These are phyloP conservation scores for Varanus salvator DNA, from an alignment of 2,113 vertebrate genomes.

Conservation along the genomic window DNA sequence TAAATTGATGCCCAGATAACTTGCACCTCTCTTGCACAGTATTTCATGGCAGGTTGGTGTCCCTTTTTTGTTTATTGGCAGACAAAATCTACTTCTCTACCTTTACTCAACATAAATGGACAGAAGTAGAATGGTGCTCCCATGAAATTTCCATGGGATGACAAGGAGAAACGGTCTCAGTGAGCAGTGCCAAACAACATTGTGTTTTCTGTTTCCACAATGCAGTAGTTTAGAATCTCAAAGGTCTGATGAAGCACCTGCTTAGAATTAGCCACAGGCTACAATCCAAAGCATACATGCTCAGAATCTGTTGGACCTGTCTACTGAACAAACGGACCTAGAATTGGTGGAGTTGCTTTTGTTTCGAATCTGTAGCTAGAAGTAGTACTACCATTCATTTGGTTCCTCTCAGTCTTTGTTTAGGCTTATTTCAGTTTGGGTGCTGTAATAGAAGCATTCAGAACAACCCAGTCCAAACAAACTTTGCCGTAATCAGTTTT, in stretches of 20 bases:
- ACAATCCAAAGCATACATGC: not conserved
- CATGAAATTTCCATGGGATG: not conserved
- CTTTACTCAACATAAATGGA: no score
- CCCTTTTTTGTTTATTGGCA: not conserved
- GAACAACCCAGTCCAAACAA: conserved; percentile 54
- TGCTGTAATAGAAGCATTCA: conserved; percentile 56
- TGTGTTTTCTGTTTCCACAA: not conserved
- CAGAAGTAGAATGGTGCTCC: not conserved
- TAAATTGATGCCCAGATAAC: not conserved
- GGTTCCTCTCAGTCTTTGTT: conserved; percentile 24
- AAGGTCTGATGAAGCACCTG: not conserved
- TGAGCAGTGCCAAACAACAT: no score
- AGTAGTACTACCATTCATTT: not conserved
- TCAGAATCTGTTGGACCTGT: not conserved
- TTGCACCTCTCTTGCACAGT: not conserved
- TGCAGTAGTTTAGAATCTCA: not conserved
- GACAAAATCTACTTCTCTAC: not conserved
- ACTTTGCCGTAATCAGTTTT: conserved; percentile 50
- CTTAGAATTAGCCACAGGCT: not conserved
- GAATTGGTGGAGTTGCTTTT: not conserved
- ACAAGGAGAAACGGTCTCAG: not conserved
- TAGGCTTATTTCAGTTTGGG: conserved; percentile 39
- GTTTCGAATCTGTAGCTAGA: not conserved
- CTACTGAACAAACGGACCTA: not conserved
- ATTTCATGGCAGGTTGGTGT: not conserved